Conservation (phyloP, 2,888 invertebrate species). For the Stramonita haemastoma region DNA sequence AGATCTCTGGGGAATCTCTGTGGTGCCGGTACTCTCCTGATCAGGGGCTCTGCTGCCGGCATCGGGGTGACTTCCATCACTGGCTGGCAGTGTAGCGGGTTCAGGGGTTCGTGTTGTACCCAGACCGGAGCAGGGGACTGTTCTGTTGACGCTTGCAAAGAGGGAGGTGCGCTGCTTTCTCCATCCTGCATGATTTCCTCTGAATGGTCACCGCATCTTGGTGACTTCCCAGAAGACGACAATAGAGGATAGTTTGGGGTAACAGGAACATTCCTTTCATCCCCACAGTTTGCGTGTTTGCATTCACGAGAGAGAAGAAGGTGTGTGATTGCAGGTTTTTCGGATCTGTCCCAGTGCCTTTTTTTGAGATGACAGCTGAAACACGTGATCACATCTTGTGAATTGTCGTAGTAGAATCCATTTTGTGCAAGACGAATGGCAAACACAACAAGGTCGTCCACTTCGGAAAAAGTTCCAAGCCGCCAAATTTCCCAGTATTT, state of each 20-base stretch:
- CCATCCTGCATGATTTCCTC: not conserved
- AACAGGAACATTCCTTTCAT: constrained; percentile 19
- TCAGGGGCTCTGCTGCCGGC: no score
- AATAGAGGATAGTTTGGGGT: not conserved
- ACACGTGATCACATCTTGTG: constrained; percentile 4
- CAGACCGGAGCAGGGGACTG: no score
- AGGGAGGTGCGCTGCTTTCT: not conserved
- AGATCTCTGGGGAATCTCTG: not conserved
- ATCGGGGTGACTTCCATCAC: not conserved
- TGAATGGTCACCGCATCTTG: not conserved
- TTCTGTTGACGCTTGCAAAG: no score
- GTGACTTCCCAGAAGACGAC: not conserved
- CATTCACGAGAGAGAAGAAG: not conserved
- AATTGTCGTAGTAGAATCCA: constrained; percentile 28
- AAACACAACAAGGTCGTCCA: not conserved
- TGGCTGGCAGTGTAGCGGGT: not conserved
- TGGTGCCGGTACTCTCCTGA: not conserved
- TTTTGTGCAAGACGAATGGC: constrained; percentile 31
- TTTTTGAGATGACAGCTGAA: constrained; percentile 30
- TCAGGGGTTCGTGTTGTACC: not conserved
- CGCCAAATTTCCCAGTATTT: not conserved
- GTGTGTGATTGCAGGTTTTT: not conserved
- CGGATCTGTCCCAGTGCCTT: constrained; percentile 5
- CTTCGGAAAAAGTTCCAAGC: not conserved
- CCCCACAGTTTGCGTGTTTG: constrained; percentile 6